phyloP scores from a whole-genome alignment of 2,113 vertebrate genomes.

The Petromus typicus region DNA sequence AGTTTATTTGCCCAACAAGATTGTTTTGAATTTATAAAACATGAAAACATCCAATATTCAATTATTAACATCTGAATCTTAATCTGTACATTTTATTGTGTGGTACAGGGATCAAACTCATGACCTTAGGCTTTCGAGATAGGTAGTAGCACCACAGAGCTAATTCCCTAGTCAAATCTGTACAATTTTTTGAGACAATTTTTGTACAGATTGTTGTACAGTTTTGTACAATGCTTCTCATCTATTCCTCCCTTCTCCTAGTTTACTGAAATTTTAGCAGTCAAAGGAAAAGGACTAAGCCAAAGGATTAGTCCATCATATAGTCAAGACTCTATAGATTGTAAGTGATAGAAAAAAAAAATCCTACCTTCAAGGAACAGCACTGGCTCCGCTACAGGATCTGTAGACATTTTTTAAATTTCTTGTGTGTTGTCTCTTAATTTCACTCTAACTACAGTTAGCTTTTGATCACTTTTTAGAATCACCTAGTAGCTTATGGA shows the following conservation, averaged over 20 bases:
- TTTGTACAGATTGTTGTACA: not conserved
- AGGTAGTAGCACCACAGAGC: too few relatives aligned
- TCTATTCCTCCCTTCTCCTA: not conserved
- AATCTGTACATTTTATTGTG: too few relatives aligned
- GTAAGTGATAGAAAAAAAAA: not conserved
- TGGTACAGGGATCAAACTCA: too few relatives aligned
- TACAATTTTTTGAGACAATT: too few relatives aligned
- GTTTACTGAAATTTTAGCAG: not conserved
- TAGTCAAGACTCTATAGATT: not conserved
- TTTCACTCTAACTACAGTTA: not conserved
- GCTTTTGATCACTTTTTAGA: not conserved
- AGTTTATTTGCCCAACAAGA: not conserved
- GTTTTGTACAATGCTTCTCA: not conserved
- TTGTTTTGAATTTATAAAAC: not conserved
- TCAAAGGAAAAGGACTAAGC: not conserved
- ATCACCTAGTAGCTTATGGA: not conserved
- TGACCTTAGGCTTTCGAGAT: too few relatives aligned
- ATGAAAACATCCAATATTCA: not conserved
- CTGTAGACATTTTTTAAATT: not conserved
- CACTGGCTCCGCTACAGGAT: not conserved
- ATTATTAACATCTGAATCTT: conserved; percentile 5
- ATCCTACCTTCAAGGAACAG: not conserved
- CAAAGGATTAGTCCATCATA: not conserved
- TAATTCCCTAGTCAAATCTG: too few relatives aligned
- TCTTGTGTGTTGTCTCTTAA: not conserved